Evolutionary conservation across 2,797 vertebrate species (phyloP).

Genomic region (Cossypha niveicapilla): DNA sequence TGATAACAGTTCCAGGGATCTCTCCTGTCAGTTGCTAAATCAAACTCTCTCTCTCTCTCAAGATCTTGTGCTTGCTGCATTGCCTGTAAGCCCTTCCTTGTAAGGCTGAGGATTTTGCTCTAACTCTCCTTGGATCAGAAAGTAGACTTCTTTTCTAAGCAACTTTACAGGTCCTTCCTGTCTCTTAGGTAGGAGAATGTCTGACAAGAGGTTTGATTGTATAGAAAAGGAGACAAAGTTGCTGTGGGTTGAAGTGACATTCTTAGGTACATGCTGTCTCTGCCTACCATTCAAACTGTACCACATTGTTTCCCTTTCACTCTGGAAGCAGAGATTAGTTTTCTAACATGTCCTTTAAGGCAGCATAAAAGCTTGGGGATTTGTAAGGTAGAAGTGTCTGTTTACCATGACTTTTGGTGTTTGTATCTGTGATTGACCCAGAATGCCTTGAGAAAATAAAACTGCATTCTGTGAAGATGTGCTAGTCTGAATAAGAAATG

Average conservation of each 20-base stretch:
- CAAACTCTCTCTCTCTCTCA: neutral
- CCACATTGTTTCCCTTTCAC: neutral
- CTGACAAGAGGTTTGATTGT: neutral
- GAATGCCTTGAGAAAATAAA: neutral
- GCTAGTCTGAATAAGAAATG: neutral
- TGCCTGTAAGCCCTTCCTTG: neutral
- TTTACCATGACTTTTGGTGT: neutral
- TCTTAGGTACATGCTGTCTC: neutral
- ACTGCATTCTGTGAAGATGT: neutral
- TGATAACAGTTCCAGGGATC: neutral
- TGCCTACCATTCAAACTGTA: neutral
- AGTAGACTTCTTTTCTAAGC: neutral
- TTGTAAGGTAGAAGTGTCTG: neutral
- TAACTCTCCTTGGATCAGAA: neutral
- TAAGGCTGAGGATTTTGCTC: neutral
- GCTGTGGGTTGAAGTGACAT: neutral
- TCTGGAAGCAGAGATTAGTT: neutral
- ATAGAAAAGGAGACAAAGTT: neutral
- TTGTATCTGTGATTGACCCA: neutral
- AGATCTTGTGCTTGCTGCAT: neutral
- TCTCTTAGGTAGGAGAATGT: neutral
- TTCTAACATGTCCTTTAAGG: neutral
- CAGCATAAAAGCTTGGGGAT: neutral
- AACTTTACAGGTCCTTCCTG: neutral
- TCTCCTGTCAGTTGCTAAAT: neutral